These are phyloP conservation scores for Cyrtonyx montezumae DNA, from an alignment of 2,113 vertebrate genomes.

Conservation along the genomic window DNA sequence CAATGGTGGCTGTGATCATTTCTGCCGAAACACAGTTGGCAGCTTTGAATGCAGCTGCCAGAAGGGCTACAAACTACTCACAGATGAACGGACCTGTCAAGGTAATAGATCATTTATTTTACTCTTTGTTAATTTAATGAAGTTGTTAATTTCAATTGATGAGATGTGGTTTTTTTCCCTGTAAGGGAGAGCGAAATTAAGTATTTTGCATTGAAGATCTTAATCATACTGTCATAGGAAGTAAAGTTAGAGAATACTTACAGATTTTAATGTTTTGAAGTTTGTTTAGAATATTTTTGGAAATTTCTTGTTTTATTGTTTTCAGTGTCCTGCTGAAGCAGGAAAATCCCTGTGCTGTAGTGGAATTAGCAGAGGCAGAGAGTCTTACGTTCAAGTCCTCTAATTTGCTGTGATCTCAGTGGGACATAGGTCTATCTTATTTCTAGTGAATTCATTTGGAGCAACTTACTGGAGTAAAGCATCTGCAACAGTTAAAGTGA, in stretches of 20 bases:
- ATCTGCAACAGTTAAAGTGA: not conserved
- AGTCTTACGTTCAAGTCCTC: not conserved
- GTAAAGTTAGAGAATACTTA: not conserved
- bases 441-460: not conserved
- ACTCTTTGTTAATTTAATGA: not conserved
- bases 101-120: conserved; percentile 77
- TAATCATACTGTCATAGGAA: not conserved
- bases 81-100: conserved; percentile 94
- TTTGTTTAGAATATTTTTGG: not conserved
- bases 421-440: not conserved
- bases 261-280: not conserved
- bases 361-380: not conserved
- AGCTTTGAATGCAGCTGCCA: conserved; percentile 98
- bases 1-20: conserved; percentile 95
- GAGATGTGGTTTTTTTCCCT: no score
- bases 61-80: conserved; percentile 95
- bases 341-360: not conserved
- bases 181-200: not conserved
- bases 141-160: not conserved
- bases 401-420: not conserved
- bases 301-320: not conserved
- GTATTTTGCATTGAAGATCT: not conserved
- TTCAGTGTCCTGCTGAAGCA: not conserved
- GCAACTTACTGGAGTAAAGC: not conserved
- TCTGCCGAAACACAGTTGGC: conserved; percentile 94